phyloP scores from a whole-genome alignment of 1,140 invertebrate species.

The Penaeus indicus region DNA sequence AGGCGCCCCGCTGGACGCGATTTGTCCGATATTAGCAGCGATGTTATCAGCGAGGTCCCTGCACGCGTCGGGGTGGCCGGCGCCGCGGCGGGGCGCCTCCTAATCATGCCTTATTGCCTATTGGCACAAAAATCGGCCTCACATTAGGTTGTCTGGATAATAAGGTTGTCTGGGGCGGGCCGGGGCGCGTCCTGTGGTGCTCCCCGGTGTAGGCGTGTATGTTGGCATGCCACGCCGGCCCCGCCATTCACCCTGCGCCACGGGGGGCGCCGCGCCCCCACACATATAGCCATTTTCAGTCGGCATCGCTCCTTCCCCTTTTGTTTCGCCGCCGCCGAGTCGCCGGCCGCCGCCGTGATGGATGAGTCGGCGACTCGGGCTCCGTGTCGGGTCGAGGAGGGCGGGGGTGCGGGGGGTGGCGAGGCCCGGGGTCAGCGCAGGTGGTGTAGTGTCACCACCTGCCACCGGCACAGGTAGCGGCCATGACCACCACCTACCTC shows the following conservation, averaged over 20 bases:
- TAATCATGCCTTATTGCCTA: conserved; percentile 18
- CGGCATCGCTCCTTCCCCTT: background rate
- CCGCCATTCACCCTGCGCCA: conserved; percentile 40
- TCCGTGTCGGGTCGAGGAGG: background rate
- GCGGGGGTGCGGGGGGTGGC: background rate
- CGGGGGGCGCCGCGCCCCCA: conserved; percentile 40
- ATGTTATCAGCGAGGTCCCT: conserved; percentile 19
- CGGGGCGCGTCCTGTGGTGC: conserved; percentile 2
- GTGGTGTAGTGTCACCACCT: too few species aligned
- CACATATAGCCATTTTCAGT: conserved; percentile 6
- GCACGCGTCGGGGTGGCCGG: background rate
- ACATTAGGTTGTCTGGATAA: conserved; percentile 2
- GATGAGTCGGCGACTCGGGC: background rate
- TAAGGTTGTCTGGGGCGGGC: conserved; percentile 31
- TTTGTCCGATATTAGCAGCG: conserved; percentile 46
- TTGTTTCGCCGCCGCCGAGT: background rate
- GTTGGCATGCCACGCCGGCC: conserved; percentile 33
- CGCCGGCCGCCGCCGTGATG: background rate
- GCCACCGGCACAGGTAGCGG: too few species aligned
- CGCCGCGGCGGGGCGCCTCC: background rate
- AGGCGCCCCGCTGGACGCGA: conserved; percentile 17
- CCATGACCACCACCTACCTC: too few species aligned
- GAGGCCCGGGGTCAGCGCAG: background rate
- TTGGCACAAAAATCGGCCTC: conserved; percentile 14
- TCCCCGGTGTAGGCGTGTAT: conserved; percentile 23